Base-by-base conservation (phyloP, 2,888 invertebrate genomes). In the Sarcophaga rosellei region DNA sequence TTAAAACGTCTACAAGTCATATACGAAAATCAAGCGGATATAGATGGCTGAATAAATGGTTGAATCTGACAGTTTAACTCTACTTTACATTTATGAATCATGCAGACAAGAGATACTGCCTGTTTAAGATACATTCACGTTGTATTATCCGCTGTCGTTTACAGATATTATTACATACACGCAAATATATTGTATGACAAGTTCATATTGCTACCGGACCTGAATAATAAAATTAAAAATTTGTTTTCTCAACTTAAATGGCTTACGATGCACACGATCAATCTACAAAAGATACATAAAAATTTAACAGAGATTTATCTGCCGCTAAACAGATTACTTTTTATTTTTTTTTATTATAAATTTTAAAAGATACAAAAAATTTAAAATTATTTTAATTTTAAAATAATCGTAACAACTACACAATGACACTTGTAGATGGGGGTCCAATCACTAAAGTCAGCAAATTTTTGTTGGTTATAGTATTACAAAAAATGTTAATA, bases 201-300 rank as follows among this genome's bases (percentile, higher is more conserved):
- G 83, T 81, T 81, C 74, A 84, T 70, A 81, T 65, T 44, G 84
- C 84, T 81, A 81, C 84, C 81, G 84, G 77, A 81, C 68, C 81
- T 76, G 66, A 59, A 82, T 82, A 61, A 61, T 61, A 77, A 82
- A 82, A 35, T 66, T 77, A 44, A 66, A 61, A 35, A 35, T 35
- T 35, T 53, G 17, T 15, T 53, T 53, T 53, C 17, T 53, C 1
- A 53, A 61, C 63, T 66, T 77, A 77, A 66, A 73, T n/a, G 20
- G 20, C 44, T 62, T 25, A 66, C 72, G 74, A 80, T 75, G 78
- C 59, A 57, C 45, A 57, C 45, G 68, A 74, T 80, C 63, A 75
- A 65, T 74, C 69, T 75, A 73, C 23, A 45, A 47, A 25, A 45
- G 11, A 77, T 6, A 3, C 35, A 70, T 45, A 62, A 25, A 35